Percentiles rank a stretch among this genome's conserved stretches.
These are phyloP conservation scores for Drosophila leontia DNA, from an alignment of 1,140 invertebrate species.

Conservation along the genomic window DNA sequence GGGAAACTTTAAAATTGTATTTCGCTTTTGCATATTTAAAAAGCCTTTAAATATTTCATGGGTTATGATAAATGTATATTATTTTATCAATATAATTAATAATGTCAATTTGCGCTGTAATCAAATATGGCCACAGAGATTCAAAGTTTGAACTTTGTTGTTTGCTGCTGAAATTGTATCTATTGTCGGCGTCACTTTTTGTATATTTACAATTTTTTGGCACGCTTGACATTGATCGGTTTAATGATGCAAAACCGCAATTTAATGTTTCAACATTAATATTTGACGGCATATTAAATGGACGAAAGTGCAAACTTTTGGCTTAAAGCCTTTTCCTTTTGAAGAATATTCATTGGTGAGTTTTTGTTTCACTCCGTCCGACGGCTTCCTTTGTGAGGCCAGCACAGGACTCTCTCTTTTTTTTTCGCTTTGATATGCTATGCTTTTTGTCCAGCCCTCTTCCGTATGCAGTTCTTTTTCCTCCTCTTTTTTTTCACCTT, in stretches of 20 bases:
- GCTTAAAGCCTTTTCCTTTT: slow-evolving; percentile 1
- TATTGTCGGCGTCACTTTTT: slow-evolving; percentile 21
- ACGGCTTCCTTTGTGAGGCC: slow-evolving; percentile 10
- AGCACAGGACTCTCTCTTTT: neutral
- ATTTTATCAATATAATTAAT: slow-evolving; percentile 59
- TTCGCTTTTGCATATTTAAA: slow-evolving; percentile 2
- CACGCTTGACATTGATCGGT: slow-evolving; percentile 40
- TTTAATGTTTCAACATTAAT: slow-evolving; percentile 43
- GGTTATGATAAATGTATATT: slow-evolving; percentile 32
- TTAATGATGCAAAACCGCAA: slow-evolving; percentile 53
- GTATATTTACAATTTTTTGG: neutral
- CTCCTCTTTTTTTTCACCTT: neutral
- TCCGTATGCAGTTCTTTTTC: slow-evolving; percentile 32
- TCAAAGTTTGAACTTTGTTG: neutral
- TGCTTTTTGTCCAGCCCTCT: slow-evolving; percentile 45
- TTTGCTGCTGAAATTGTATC: slow-evolving; percentile 3
- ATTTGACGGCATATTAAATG: slow-evolving; percentile 18
- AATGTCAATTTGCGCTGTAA: slow-evolving; percentile 52
- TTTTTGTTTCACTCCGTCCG: slow-evolving; percentile 15
- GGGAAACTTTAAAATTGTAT: neutral
- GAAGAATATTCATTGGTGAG: slow-evolving; percentile 1
- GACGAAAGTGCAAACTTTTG: neutral
- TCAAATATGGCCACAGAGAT: slow-evolving; percentile 42
- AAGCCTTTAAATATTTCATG: slow-evolving; percentile 21
- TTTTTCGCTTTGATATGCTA: slow-evolving; percentile 47